Evolutionary conservation across 2,888 invertebrate species (phyloP).

Genomic region (Pammene aurita): DNA sequence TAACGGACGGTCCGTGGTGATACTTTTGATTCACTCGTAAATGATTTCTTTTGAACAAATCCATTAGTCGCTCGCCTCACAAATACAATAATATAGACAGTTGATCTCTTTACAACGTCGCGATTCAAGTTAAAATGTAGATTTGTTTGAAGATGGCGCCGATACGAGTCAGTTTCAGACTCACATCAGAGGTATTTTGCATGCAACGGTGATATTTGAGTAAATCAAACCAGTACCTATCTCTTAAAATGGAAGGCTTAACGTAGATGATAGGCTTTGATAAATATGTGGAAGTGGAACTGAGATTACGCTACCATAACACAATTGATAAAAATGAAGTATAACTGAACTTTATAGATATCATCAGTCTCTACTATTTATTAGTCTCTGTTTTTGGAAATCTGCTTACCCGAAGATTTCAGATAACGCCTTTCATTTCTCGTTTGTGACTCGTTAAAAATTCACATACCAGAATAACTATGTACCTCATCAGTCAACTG

Average conservation of each 20-base stretch:
- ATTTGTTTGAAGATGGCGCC: background rate
- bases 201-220: no score
- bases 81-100: conserved; percentile 1
- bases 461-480: conserved; percentile 46
- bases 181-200: no score
- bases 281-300: no score
- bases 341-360: background rate
- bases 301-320: no score
- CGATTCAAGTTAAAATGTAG: background rate
- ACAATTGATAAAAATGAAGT: no score
- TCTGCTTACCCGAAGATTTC: conserved; percentile 35
- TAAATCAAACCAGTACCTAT: no score
- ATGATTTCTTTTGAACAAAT: conserved; percentile 46
- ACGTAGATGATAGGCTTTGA: no score
- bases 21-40: conserved; percentile 65
- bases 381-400: conserved; percentile 21
- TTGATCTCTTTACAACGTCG: background rate
- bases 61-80: conserved; percentile 39
- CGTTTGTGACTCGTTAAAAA: conserved; percentile 45
- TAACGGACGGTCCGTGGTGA: conserved; percentile 66
- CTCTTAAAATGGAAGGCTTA: no score
- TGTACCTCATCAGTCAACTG: conserved; percentile 43
- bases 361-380: background rate
- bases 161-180: background rate
- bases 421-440: conserved; percentile 45